Conservation (phyloP, 1,140 invertebrate species). For the Solenopsis fugax region DNA sequence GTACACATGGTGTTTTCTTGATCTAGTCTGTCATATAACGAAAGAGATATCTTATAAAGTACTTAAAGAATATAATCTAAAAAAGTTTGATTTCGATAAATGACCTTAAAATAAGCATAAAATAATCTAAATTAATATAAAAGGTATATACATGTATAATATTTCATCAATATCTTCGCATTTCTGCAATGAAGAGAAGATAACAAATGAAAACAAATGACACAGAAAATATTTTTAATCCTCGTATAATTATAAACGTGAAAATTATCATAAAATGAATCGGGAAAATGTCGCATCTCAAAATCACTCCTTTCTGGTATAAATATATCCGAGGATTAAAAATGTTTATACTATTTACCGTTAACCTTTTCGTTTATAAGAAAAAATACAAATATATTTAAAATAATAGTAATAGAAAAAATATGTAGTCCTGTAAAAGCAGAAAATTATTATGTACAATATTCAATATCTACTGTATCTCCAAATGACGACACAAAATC, state of each 20-base stretch:
- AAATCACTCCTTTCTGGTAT: background rate
- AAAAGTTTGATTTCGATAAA: slow-evolving; percentile 15
- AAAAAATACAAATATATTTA: background rate
- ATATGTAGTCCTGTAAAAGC: background rate
- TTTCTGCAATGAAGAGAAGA: background rate
- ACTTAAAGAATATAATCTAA: slow-evolving; percentile 17
- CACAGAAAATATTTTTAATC: background rate
- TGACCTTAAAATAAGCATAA: slow-evolving; percentile 4
- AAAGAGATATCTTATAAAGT: background rate
- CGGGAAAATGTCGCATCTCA: background rate
- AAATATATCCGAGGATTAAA: background rate
- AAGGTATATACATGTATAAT: background rate
- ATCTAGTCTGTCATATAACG: background rate
- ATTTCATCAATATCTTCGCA: background rate
- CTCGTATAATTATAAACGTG: background rate
- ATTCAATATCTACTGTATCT: background rate
- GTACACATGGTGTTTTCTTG: background rate
- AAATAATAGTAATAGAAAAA: slow-evolving; percentile 24
- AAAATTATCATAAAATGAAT: background rate
- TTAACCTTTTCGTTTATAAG: background rate
- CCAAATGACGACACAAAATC: background rate
- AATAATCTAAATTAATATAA: slow-evolving; percentile 5
- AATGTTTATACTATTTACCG: background rate
- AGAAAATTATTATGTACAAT: slow-evolving; percentile 19
- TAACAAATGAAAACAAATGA: background rate